phyloP scores from a whole-genome alignment of 1,140 invertebrate genomes.

The Vanessa atalanta region DNA sequence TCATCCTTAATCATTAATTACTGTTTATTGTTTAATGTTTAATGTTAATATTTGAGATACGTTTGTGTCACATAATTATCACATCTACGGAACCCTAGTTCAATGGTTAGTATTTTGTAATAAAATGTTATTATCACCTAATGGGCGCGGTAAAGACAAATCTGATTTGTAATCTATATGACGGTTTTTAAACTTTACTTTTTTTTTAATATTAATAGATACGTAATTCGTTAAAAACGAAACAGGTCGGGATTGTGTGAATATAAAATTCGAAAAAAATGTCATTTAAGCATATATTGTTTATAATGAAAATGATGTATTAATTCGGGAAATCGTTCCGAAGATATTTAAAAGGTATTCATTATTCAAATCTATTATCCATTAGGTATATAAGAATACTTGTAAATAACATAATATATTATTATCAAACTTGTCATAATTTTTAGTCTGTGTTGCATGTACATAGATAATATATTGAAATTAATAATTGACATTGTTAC shows the following conservation, averaged over 20 bases:
- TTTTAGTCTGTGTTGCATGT: neutral
- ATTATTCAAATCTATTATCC: neutral
- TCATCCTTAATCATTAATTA: too few relatives aligned
- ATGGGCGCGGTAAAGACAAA: too few relatives aligned
- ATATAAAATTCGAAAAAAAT: neutral
- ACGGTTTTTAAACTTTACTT: neutral
- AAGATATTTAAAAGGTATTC: neutral
- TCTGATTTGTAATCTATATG: neutral
- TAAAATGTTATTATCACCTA: too few relatives aligned
- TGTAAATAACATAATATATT: neutral
- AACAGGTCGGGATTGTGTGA: slow-evolving; percentile 11
- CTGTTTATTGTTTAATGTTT: too few relatives aligned
- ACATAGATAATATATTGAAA: neutral
- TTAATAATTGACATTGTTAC: slow-evolving; percentile 5
- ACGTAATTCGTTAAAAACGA: neutral
- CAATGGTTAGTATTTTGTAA: too few relatives aligned
- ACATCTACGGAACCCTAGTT: too few relatives aligned
- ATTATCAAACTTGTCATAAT: neutral
- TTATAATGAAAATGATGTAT: too few relatives aligned
- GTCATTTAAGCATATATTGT: too few relatives aligned
- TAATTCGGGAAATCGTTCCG: too few relatives aligned
- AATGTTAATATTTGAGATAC: too few relatives aligned
- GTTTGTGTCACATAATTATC: too few relatives aligned
- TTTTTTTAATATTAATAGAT: neutral
- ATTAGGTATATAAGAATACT: neutral